Evolutionary conservation across 2,888 invertebrate species (phyloP).

Genomic region (Agrypnus murinus): DNA sequence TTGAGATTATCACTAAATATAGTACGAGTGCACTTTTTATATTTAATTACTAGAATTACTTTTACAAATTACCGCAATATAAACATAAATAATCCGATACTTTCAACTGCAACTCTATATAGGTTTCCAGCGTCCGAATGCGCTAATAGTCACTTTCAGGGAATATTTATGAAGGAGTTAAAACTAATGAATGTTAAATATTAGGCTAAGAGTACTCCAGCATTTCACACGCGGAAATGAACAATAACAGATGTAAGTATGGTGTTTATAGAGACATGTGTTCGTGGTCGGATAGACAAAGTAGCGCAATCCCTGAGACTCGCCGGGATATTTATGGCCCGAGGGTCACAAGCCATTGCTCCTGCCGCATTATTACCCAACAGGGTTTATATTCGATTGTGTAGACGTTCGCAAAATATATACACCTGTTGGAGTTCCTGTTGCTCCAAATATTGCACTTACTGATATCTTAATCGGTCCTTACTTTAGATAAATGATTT

Average conservation of each 20-base stretch:
- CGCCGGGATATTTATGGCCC: conserved; percentile 71
- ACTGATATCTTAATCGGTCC: conserved; percentile 45
- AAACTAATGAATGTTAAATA: conserved; percentile 15
- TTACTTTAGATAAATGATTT: conserved; percentile 35
- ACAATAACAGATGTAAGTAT: conserved; percentile 53
- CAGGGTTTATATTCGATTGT: conserved; percentile 71
- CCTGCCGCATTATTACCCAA: conserved; percentile 71
- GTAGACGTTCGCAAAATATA: conserved; percentile 70
- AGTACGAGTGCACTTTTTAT: not conserved
- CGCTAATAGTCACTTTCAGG: not conserved
- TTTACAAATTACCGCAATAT: not conserved
- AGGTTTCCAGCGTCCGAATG: too few relatives aligned
- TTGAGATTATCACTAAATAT: not conserved
- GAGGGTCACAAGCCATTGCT: conserved; percentile 72
- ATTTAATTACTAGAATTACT: not conserved
- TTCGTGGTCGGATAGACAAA: conserved; percentile 54
- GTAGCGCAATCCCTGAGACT: conserved; percentile 66
- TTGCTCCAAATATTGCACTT: conserved; percentile 54
- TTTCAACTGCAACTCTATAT: too few relatives aligned
- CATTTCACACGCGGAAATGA: conserved; percentile 49
- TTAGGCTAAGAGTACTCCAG: conserved; percentile 13
- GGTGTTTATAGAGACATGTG: conserved; percentile 53
- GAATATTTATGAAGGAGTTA: conserved; percentile 3
- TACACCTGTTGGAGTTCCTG: conserved; percentile 71
- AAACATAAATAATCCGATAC: not conserved